Conservation (phyloP, 2,113 vertebrate species). For the Thamnaconus septentrionalis region DNA sequence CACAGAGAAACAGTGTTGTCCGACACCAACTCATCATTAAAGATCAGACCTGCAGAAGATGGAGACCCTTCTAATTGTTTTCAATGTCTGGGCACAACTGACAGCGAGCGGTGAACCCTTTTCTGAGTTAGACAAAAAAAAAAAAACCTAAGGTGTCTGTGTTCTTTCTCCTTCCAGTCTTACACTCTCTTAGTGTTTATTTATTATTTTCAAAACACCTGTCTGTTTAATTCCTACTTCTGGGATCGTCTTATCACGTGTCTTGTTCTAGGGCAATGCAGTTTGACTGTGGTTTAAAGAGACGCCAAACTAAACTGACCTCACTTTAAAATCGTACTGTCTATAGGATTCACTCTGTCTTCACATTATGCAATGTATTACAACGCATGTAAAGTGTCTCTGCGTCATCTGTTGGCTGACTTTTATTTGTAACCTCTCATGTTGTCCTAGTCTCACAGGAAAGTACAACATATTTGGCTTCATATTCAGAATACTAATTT, state of each 20-base stretch:
- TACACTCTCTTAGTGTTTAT: constrained; percentile 36
- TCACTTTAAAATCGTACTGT: constrained; percentile 40
- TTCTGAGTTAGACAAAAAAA: constrained; percentile 30
- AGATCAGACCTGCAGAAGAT: constrained; percentile 11
- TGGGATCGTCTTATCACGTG: constrained; percentile 20
- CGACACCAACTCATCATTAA: constrained; percentile 30
- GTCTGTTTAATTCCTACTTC: constrained; percentile 16
- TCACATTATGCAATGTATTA: constrained; percentile 36
- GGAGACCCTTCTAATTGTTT: constrained; percentile 7
- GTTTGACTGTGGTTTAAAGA: constrained; percentile 5
- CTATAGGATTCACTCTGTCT: constrained; percentile 26
- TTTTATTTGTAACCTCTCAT: constrained; percentile 33
- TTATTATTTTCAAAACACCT: constrained; percentile 36
- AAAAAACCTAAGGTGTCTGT: constrained; percentile 3
- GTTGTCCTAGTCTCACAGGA: constrained; percentile 25
- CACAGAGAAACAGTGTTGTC: constrained; percentile 44
- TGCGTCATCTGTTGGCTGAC: constrained; percentile 33
- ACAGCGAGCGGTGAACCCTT: constrained; percentile 10
- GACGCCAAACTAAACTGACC: constrained; percentile 36
- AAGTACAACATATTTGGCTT: not conserved
- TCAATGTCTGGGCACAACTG: not conserved
- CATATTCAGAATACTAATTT: constrained; percentile 18
- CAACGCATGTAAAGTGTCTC: constrained; percentile 24
- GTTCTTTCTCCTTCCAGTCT: constrained; percentile 45
- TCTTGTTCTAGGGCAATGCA: constrained; percentile 4